Percentiles rank a stretch among this genome's conserved stretches.
phyloP scores from a whole-genome alignment of 2,797 vertebrate species.

The Cirrhinus mrigala region DNA sequence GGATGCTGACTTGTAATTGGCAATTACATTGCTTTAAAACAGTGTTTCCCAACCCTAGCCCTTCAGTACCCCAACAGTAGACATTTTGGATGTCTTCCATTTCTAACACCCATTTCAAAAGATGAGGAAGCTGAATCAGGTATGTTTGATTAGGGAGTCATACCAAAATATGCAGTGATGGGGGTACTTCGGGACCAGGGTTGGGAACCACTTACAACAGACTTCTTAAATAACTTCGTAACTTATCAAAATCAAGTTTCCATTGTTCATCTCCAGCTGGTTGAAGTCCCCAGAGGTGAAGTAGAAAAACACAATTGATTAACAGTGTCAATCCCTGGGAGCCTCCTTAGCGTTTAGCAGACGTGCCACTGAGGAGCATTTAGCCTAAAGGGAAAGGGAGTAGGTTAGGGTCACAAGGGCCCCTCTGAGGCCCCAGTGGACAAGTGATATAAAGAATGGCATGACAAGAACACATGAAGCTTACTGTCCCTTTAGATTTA shows the following conservation, averaged over 20 bases:
- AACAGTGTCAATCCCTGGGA: conserved; percentile 61
- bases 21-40: neutral
- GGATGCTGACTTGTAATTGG: neutral
- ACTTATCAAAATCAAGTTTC: conserved; percentile 16
- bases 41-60: neutral
- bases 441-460: conserved; percentile 46
- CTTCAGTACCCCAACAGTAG: neutral
- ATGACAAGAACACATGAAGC: neutral
- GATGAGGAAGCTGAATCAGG: neutral
- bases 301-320: conserved; percentile 63
- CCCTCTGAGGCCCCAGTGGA: conserved; percentile 49
- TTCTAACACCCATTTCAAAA: neutral
- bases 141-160: neutral
- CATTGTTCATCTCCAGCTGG: conserved; percentile 42
- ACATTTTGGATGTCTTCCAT: neutral
- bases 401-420: conserved; percentile 51
- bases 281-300: conserved; percentile 40
- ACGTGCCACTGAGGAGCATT: conserved; percentile 54
- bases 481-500: conserved; percentile 21
- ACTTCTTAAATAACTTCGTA: conserved; percentile 6
- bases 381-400: conserved; percentile 52
- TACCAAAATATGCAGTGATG: neutral
- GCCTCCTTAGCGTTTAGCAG: conserved; percentile 44
- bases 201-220: conserved; percentile 1
- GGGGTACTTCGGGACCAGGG: neutral